Conservation (phyloP, 92 coral and sea anemone species). For the Bergia puertoricense region DNA sequence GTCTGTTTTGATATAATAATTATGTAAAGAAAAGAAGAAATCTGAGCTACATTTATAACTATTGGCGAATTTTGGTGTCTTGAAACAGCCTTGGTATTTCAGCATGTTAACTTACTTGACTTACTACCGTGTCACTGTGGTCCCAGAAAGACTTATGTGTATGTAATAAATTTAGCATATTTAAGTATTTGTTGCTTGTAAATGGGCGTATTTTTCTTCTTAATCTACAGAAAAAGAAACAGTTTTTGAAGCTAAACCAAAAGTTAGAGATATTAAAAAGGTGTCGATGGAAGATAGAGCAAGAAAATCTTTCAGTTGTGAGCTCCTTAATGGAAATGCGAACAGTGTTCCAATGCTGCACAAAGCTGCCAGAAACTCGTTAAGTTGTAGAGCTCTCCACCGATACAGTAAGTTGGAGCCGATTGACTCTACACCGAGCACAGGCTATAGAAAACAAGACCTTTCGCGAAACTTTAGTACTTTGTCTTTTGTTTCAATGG, state of each 20-base stretch:
- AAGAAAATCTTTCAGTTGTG: slow-evolving; percentile 37
- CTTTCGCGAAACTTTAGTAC: neutral
- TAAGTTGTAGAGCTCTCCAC: slow-evolving; percentile 34
- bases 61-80: too few species aligned
- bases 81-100: too few species aligned
- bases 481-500: slow-evolving; percentile 16
- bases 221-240: neutral
- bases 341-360: neutral
- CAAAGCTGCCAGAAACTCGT: slow-evolving; percentile 14
- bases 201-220: neutral
- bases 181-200: neutral
- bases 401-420: slow-evolving; percentile 29
- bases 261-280: neutral
- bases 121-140: too few species aligned
- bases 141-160: neutral
- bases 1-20: too few species aligned
- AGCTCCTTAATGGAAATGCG: slow-evolving; percentile 14
- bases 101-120: too few species aligned
- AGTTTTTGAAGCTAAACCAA: neutral
- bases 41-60: too few species aligned
- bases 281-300: neutral
- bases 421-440: neutral
- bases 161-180: neutral
- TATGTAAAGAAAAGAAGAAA: too few species aligned
- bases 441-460: neutral